These are phyloP conservation scores for Dissostichus mawsoni DNA, from an alignment of 2,113 vertebrate genomes.

Conservation along the genomic window DNA sequence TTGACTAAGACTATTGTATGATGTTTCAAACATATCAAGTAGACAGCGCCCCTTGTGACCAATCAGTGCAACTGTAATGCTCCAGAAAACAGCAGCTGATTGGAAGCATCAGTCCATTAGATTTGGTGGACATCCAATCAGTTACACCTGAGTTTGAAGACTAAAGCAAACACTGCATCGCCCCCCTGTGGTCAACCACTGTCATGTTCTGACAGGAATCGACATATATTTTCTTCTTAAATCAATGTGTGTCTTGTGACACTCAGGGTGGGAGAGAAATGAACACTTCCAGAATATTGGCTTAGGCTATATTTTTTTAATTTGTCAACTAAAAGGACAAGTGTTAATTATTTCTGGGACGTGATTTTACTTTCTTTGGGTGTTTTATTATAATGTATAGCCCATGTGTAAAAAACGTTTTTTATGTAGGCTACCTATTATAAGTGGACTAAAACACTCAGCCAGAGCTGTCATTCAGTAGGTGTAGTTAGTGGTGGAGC, in stretches of 20 bases:
- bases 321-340: not conserved
- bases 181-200: slow-evolving; percentile 2
- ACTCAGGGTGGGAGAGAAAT: not conserved
- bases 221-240: not conserved
- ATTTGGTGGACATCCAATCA: not conserved
- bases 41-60: slow-evolving; percentile 2
- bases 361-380: not conserved
- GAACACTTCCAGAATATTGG: not conserved
- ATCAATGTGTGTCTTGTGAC: not conserved
- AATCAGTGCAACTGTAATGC: not conserved
- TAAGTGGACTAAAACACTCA: not conserved
- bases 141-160: slow-evolving; percentile 8
- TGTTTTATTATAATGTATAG: not conserved
- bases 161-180: slow-evolving; percentile 15
- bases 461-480: slow-evolving; percentile 34
- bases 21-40: not conserved
- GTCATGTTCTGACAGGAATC: not conserved
- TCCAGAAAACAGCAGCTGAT: not conserved
- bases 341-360: not conserved
- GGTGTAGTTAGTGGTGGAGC: slow-evolving; percentile 17
- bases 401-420: too few species aligned
- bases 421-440: too few species aligned
- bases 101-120: not conserved
- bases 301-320: not conserved
- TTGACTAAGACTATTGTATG: not conserved